A percentile compares a stretch with the other conserved stretches of the same genome.
Evolutionary conservation across 2,888 invertebrate genomes (phyloP).

Genomic region (Idaea biselata): DNA sequence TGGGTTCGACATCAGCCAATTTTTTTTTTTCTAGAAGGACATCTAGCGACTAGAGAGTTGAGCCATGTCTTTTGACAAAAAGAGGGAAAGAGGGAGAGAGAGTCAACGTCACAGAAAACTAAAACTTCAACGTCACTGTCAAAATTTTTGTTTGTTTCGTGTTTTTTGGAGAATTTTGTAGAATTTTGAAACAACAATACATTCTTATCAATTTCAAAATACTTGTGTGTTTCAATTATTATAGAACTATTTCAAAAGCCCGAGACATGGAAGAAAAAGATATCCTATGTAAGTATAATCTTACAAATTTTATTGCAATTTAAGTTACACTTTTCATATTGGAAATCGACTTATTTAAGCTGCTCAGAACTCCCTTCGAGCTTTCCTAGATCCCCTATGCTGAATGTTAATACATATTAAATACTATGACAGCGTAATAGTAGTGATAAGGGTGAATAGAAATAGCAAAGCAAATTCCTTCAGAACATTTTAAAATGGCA

Average conservation of each 20-base stretch:
- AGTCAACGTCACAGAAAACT: background rate
- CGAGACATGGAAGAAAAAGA: constrained; percentile 55
- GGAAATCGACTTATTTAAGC: background rate
- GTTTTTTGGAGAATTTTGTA: background rate
- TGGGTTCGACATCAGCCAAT: background rate
- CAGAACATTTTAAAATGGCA: background rate
- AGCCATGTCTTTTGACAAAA: no score
- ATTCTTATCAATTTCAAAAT: background rate
- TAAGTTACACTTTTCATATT: constrained; percentile 10
- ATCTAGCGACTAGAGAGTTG: background rate
- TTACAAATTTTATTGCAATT: no score
- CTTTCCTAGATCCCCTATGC: background rate
- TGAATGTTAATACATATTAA: background rate
- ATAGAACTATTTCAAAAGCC: background rate
- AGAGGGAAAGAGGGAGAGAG: no score
- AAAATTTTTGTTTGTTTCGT: background rate
- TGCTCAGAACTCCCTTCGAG: background rate
- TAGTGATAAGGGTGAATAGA: background rate
- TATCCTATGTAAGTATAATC: constrained; percentile 12
- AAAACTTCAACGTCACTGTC: background rate
- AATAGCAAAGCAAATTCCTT: background rate
- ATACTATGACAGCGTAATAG: background rate
- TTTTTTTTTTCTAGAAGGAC: background rate
- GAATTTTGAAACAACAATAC: background rate
- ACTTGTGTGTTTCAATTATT: background rate